Base-by-base conservation (phyloP, 2,888 invertebrate genomes). In the Physocephala rufipes region DNA sequence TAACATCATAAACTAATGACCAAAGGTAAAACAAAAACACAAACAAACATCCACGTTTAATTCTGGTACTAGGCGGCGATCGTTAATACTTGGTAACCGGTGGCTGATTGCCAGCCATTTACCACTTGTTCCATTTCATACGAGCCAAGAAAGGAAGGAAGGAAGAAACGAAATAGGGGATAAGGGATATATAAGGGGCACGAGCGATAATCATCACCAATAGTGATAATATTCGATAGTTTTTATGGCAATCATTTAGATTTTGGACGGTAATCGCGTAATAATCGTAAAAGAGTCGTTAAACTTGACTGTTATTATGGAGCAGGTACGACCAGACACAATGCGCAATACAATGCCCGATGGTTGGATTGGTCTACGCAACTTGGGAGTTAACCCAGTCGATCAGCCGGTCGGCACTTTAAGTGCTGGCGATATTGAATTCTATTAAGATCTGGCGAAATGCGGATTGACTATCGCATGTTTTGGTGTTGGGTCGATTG, bases 201-300 rank as follows among this genome's bases (percentile, higher is more conserved):
- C n/a, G n/a, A n/a, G n/a, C 36, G 36, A 4, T 36, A 36, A 7
- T 36, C 4, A 36, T 9, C 36, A 36, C 4, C 36, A 36, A 9
- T 9, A 75, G 51, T 47, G 74, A 70, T 53, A 66, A 36, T 68
- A 62, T 68, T 68, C 71, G 73, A 76, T 76, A 77, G 76, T 77
- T 78, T 78, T 77, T 77, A 76, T 77, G 74, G 74, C 75, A 73
- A 75, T 75, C 78, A 78, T 77, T 79, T 78, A 76, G 77, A 76
- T 79, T 78, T 77, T 77, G 70, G 77, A 79, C 77, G 78, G 77
- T 79, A 78, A 79, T 80, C 77, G 77, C 76, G 74, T 71, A 74
- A 75, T 76, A 76, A 78, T 76, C 78, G 77, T 78, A 78, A 79
- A 78, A 76, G 77, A 78, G 76, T 79, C 79, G 76, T 79, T 76